These are phyloP conservation scores for Takifugu bimaculatus DNA, from an alignment of 2,113 vertebrate species.

Conservation along the genomic window DNA sequence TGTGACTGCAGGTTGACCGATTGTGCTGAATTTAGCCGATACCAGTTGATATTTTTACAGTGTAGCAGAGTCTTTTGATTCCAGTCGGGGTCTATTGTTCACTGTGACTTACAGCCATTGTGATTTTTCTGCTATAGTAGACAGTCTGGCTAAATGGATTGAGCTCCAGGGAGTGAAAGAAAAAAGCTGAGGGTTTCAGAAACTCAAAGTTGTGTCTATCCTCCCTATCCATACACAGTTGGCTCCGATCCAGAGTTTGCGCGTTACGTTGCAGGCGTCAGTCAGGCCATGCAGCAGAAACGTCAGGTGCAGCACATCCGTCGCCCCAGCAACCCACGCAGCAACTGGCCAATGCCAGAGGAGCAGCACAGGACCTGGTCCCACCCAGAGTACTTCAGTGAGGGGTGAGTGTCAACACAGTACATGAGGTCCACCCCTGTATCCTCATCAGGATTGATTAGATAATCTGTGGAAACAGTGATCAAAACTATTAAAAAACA, in stretches of 20 bases:
- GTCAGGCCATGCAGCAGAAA: slow-evolving; percentile 98
- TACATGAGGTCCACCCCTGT: not conserved
- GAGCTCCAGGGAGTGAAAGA: slow-evolving; percentile 37
- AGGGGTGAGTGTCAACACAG: slow-evolving; percentile 80
- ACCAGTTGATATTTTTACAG: slow-evolving; percentile 46
- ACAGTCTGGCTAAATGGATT: slow-evolving; percentile 53
- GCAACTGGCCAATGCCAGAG: slow-evolving; percentile 91
- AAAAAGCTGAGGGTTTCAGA: slow-evolving; percentile 63
- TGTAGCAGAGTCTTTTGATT: slow-evolving; percentile 54
- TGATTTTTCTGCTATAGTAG: slow-evolving; percentile 50
- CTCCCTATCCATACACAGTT: slow-evolving; percentile 73
- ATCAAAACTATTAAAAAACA: not conserved
- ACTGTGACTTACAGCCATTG: slow-evolving; percentile 40
- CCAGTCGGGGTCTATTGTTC: slow-evolving; percentile 35
- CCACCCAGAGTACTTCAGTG: slow-evolving; percentile 91
- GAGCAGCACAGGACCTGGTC: slow-evolving; percentile 94
- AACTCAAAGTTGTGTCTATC: slow-evolving; percentile 55
- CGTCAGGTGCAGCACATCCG: slow-evolving; percentile 90
- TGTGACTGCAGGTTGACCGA: slow-evolving; percentile 3
- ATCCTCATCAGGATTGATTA: not conserved
- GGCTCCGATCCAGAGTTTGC: slow-evolving; percentile 98
- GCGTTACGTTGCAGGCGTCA: slow-evolving; percentile 95
- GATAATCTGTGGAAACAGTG: not conserved
- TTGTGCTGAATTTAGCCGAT: slow-evolving; percentile 30
- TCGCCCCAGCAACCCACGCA: slow-evolving; percentile 83